Conservation (phyloP, 2,113 vertebrate genomes). For the Ciconia maguari region DNA sequence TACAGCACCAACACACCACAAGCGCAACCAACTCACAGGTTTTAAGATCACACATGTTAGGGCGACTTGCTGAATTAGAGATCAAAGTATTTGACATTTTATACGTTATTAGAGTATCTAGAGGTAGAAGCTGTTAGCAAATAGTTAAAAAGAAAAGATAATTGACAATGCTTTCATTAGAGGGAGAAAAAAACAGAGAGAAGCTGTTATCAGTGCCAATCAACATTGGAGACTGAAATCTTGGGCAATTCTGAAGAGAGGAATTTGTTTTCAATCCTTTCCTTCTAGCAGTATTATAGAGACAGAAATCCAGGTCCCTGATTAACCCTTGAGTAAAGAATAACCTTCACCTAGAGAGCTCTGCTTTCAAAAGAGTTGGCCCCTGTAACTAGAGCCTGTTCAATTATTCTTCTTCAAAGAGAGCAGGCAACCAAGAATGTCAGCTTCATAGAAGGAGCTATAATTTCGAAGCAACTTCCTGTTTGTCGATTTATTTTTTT, state of each 20-base stretch:
- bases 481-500: conserved; percentile 61
- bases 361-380: conserved; percentile 79
- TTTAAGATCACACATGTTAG: neutral
- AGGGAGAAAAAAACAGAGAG: conserved; percentile 53
- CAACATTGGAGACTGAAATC: conserved; percentile 75
- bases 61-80: neutral
- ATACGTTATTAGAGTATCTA: neutral
- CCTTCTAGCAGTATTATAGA: conserved; percentile 66
- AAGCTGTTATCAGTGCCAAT: conserved; percentile 64
- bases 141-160: neutral
- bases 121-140: neutral
- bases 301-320: conserved; percentile 84
- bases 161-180: neutral
- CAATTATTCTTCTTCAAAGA: conserved; percentile 85
- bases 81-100: conserved; percentile 1
- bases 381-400: conserved; percentile 84
- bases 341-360: conserved; percentile 81
- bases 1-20: neutral
- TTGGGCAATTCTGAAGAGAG: conserved; percentile 72
- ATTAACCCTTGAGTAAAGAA: conserved; percentile 83
- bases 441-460: conserved; percentile 80
- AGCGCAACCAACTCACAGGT: neutral
- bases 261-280: conserved; percentile 74
- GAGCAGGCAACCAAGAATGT: conserved; percentile 82
- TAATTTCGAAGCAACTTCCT: conserved; percentile 72